Percentiles rank a stretch among this genome's conserved stretches.
These are phyloP conservation scores for Phortica okadai DNA, from an alignment of 2,888 invertebrate species.

Conservation along the genomic window DNA sequence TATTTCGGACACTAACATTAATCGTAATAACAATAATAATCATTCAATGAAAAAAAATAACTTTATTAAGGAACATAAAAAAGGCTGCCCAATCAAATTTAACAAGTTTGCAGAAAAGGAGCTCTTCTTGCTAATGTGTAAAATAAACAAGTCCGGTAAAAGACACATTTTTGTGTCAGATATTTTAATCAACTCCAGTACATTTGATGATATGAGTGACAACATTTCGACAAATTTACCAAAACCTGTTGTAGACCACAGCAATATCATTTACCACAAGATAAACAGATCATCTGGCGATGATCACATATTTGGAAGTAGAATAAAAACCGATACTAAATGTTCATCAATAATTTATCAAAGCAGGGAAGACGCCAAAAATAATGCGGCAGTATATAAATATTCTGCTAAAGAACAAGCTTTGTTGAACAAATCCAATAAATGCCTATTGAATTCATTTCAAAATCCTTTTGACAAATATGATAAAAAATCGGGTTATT, in stretches of 20 bases:
- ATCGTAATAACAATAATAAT: background rate
- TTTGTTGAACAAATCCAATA: background rate
- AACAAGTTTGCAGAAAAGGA: constrained; percentile 62
- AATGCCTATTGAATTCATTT: background rate
- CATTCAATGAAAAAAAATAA: background rate
- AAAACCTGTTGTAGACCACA: constrained; percentile 50
- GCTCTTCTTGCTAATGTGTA: constrained; percentile 62
- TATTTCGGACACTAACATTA: constrained; percentile 57
- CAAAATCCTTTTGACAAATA: background rate
- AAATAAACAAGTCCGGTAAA: constrained; percentile 59
- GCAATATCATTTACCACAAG: constrained; percentile 50
- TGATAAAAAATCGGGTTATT: background rate
- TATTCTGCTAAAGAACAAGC: background rate
- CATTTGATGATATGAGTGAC: constrained; percentile 57
- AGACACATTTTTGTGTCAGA: constrained; percentile 62
- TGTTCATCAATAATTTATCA: background rate
- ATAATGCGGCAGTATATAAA: background rate
- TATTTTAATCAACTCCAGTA: constrained; percentile 58
- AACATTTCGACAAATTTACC: constrained; percentile 42
- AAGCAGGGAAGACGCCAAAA: background rate
- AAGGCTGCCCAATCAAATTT: constrained; percentile 44
- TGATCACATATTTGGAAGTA: constrained; percentile 26
- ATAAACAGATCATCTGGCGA: constrained; percentile 36
- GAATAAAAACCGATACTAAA: background rate
- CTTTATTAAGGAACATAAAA: constrained; percentile 40